These are phyloP conservation scores for Phaenicophaeus curvirostris DNA, from an alignment of 2,797 vertebrate genomes.

Conservation along the genomic window DNA sequence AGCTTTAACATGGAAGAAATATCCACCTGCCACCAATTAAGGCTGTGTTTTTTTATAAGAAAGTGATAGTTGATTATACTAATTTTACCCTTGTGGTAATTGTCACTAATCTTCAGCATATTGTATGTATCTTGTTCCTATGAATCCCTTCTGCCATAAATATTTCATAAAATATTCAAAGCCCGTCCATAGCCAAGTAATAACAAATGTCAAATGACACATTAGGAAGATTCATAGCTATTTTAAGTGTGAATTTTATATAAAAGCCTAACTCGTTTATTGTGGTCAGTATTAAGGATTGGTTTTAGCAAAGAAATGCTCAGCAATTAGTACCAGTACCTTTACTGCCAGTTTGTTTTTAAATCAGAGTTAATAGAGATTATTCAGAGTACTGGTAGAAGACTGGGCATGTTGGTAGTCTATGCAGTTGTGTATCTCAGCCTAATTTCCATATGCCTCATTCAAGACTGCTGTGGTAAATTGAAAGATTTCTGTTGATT, in stretches of 20 bases:
- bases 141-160: slow-evolving; percentile 72
- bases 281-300: slow-evolving; percentile 63
- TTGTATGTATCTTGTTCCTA: slow-evolving; percentile 67
- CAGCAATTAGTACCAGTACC: slow-evolving; percentile 48
- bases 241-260: slow-evolving; percentile 67
- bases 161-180: slow-evolving; percentile 78
- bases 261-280: slow-evolving; percentile 57
- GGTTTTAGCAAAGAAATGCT: slow-evolving; percentile 29
- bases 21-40: slow-evolving; percentile 63
- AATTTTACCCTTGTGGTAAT: slow-evolving; percentile 71
- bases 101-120: slow-evolving; percentile 72
- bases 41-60: slow-evolving; percentile 42
- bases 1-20: slow-evolving; percentile 45
- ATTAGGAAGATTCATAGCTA: slow-evolving; percentile 70
- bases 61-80: slow-evolving; percentile 68
- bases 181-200: slow-evolving; percentile 65
- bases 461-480: background rate
- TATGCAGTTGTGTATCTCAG: background rate
- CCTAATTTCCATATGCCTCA: background rate
- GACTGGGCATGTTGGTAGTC: background rate
- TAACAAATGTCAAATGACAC: slow-evolving; percentile 75
- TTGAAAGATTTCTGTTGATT: background rate
- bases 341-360: slow-evolving; percentile 29
- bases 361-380: slow-evolving; percentile 26
- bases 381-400: background rate